Conservation (phyloP, 2,113 vertebrate genomes). For the Oryzias melastigma region DNA sequence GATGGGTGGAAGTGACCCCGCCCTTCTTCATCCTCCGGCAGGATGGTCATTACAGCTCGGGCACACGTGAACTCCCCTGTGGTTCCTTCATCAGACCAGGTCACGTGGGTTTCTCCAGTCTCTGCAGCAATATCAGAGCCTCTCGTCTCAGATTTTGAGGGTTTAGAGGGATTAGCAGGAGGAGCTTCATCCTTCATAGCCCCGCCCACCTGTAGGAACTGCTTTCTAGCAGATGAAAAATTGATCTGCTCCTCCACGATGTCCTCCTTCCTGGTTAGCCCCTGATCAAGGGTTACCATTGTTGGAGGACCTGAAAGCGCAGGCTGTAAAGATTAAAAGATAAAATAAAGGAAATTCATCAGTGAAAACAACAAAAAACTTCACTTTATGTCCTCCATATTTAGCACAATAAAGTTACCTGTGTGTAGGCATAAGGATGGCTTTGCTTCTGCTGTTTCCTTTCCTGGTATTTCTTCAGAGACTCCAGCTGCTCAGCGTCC, state of each 20-base stretch:
- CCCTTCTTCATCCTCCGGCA: constrained; percentile 87
- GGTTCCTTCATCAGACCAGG: constrained; percentile 79
- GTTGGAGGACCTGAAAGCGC: constrained; percentile 56
- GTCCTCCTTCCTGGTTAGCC: constrained; percentile 81
- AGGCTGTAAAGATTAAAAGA: constrained; percentile 31
- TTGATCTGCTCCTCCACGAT: constrained; percentile 92
- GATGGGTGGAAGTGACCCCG: constrained; percentile 65
- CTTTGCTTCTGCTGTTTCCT: constrained; percentile 84
- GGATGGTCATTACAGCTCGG: constrained; percentile 85
- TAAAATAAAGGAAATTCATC: not conserved
- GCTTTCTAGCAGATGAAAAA: constrained; percentile 89
- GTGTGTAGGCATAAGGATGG: constrained; percentile 38
- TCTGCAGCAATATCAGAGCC: constrained; percentile 44
- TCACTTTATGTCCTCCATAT: not conserved
- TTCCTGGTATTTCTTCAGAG: constrained; percentile 91
- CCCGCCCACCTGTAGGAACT: constrained; percentile 81
- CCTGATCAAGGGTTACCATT: constrained; percentile 62
- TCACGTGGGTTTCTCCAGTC: constrained; percentile 75
- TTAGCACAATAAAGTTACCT: constrained; percentile 30
- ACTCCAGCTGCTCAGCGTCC: constrained; percentile 89
- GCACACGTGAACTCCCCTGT: constrained; percentile 86
- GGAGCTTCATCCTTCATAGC: constrained; percentile 81
- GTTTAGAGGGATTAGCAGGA: constrained; percentile 88
- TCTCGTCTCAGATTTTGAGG: constrained; percentile 74
- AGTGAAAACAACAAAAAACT: not conserved